Evolutionary conservation across 2,888 invertebrate genomes (phyloP), one percentile per base, ranked within the genome.

Genomic region (Ectemnius cavifrons): DNA sequence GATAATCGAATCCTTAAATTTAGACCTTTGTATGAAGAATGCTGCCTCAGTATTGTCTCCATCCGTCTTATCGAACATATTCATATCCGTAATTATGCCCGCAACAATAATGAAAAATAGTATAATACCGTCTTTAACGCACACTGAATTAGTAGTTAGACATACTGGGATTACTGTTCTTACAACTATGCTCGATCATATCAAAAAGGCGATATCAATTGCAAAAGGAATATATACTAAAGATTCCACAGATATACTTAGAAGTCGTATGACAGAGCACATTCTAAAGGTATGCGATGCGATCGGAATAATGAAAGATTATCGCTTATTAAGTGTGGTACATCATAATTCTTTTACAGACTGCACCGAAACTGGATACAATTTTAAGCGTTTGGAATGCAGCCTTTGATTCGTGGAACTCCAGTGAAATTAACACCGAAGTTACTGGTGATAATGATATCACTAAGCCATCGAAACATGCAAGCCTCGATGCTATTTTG

Each of bases 31-130:
- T 75, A 90, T 94, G 59, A 91, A 92, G 23, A 87, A 89, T 23
- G 92, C 91, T 84, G 91, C 92, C 78, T 78, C 84, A 11, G 91
- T 92, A 69, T 87, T 94, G 11, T 92, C 88, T 77, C 80, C 92
- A 16, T 81, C 90, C n/a, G 94, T 94, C 89, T 91, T 93, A 45
- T 90, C 92, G 0, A 92, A 91, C 78, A 92, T 92, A 75, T 88
- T 93, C 2, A 85, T 92, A 80, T 93, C 92, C 77, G 87, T 93
- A 0, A 92, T 92, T 20, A 82, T 93, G 71, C 93, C 94, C 2
- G 88, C 91, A 14, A 90, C 92, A 16, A 85, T 94, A 64, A 77
- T 94, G 49, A 93, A 93, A 88, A 78, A 75, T 28, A 83, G 86
- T 14, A 77, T 90, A 52, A 47, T 77, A 3, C 85, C 85, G 56